These are phyloP conservation scores for Graptemys geographica DNA, from an alignment of 2,797 vertebrate genomes.

Conservation along the genomic window DNA sequence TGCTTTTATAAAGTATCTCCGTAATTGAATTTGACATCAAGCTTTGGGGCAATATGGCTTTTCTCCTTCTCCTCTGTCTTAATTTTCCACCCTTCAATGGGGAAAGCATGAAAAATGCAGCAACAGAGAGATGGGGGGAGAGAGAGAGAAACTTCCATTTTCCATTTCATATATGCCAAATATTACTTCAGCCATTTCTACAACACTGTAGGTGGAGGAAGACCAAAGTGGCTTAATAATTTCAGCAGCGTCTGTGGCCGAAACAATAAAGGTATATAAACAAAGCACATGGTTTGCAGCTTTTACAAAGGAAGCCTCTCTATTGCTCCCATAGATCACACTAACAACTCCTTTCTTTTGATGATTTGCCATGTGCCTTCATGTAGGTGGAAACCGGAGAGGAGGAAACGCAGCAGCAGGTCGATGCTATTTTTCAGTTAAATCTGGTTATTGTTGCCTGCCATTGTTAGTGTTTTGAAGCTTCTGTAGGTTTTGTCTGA, in stretches of 20 bases:
- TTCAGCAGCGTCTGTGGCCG: conserved; percentile 69
- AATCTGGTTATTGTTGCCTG: conserved; percentile 62
- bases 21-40: background rate
- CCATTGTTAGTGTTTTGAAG: conserved; percentile 20
- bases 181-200: conserved; percentile 81
- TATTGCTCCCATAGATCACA: background rate
- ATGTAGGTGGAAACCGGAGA: conserved; percentile 78
- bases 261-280: conserved; percentile 88
- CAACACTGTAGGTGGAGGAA: conserved; percentile 85
- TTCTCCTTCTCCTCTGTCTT: conserved; percentile 55
- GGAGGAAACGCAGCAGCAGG: conserved; percentile 75
- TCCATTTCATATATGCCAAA: conserved; percentile 86
- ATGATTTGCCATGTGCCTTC: conserved; percentile 57
- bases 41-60: conserved; percentile 27
- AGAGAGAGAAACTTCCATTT: conserved; percentile 80
- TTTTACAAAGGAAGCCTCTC: conserved; percentile 52
- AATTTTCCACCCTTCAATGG: conserved; percentile 44
- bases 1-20: background rate
- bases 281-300: conserved; percentile 50
- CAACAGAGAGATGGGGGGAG: conserved; percentile 41
- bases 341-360: conserved; percentile 80
- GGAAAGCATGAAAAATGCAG: conserved; percentile 32
- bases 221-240: conserved; percentile 52
- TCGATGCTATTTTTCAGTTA: conserved; percentile 70
- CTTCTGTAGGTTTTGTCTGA: conserved; percentile 66